Conservation (phyloP, 1,140 invertebrate genomes). For the Lordiphosa stackelbergi region DNA sequence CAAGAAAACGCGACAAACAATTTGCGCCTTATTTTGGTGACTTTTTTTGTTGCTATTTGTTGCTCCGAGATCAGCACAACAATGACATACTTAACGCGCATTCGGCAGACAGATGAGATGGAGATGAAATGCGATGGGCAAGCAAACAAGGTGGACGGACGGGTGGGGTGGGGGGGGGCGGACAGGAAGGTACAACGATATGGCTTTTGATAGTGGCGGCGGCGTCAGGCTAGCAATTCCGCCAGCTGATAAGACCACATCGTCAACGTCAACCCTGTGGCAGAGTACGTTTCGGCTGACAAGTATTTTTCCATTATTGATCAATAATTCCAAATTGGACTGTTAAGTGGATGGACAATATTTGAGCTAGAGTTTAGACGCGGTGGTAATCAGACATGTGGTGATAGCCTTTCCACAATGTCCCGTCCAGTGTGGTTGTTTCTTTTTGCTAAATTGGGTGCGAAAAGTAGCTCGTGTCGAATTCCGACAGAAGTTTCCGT, state of each 20-base stretch:
- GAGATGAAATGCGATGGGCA: conserved; percentile 3
- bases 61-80: conserved; percentile 50
- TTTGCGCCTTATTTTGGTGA: conserved; percentile 15
- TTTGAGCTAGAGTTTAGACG: conserved; percentile 25
- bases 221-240: neutral
- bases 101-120: conserved; percentile 40
- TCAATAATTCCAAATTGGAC: conserved; percentile 15
- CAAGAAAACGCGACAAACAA: conserved; percentile 65
- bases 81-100: conserved; percentile 69
- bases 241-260: conserved; percentile 6
- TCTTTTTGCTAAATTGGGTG: conserved; percentile 1
- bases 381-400: conserved; percentile 16
- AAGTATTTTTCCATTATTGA: conserved; percentile 48
- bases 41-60: conserved; percentile 26
- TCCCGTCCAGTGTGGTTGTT: neutral
- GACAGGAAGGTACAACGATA: conserved; percentile 38
- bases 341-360: conserved; percentile 34
- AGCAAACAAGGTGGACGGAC: conserved; percentile 19
- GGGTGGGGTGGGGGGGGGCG: conserved; percentile 18
- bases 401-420: conserved; percentile 16
- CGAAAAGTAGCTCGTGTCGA: neutral
- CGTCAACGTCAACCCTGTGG: neutral
- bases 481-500: conserved; percentile 6
- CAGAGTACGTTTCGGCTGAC: conserved; percentile 1
- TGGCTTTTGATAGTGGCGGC: conserved; percentile 2